phyloP scores from a whole-genome alignment of 1,140 invertebrate species.

The Heliothis subflexa region DNA sequence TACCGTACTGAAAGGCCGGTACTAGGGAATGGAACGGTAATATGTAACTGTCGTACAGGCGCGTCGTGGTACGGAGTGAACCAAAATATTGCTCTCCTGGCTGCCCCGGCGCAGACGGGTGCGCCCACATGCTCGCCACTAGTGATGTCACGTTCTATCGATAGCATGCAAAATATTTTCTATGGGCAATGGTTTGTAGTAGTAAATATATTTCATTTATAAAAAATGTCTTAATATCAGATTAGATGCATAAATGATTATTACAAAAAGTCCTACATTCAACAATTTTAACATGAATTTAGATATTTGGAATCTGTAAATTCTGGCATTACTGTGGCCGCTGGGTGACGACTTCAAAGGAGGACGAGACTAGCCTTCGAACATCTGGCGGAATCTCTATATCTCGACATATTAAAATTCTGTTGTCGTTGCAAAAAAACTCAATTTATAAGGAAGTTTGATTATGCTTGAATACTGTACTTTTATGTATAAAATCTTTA shows the following conservation, averaged over 20 bases:
- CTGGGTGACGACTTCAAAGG: too few relatives aligned
- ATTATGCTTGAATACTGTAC: neutral
- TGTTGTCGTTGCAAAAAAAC: neutral
- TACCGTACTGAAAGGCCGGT: constrained; percentile 3
- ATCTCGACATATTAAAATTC: neutral
- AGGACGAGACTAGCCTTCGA: neutral
- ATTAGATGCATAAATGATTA: too few relatives aligned
- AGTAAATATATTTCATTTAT: neutral
- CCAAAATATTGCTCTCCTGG: constrained; percentile 81
- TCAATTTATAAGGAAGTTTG: too few relatives aligned
- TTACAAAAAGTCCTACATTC: too few relatives aligned
- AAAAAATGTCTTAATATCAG: too few relatives aligned
- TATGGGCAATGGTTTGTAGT: neutral
- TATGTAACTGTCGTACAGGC: neutral
- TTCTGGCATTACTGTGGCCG: too few relatives aligned
- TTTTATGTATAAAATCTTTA: too few relatives aligned
- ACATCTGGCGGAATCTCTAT: neutral
- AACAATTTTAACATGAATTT: too few relatives aligned
- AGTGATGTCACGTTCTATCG: constrained; percentile 57
- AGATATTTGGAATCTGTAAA: too few relatives aligned
- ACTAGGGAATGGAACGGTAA: constrained; percentile 43
- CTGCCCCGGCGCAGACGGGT: constrained; percentile 72
- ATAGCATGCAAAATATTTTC: constrained; percentile 54
- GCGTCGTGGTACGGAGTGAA: constrained; percentile 73
- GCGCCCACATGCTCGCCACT: constrained; percentile 78